Evolutionary conservation across 2,888 invertebrate genomes (phyloP).

Genomic region (Himalopsyche anomala): DNA sequence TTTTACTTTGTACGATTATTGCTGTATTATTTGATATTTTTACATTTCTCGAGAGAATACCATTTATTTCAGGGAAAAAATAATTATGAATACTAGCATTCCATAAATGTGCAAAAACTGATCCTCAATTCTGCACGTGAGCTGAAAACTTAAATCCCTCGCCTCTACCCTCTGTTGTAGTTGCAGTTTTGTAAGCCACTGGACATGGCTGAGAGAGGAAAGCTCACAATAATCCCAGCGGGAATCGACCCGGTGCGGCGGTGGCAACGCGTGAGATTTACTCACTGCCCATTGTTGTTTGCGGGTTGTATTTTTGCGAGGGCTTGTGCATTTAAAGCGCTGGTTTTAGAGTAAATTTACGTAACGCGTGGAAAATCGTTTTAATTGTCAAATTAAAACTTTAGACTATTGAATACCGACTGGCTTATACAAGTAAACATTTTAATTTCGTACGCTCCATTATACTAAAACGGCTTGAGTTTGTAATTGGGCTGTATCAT

Average conservation of each 20-base stretch:
- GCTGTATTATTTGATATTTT: too few species aligned
- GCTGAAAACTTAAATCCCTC: neutral
- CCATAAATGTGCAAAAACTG: too few species aligned
- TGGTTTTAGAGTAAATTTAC: slow-evolving; percentile 18
- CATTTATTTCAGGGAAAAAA: too few species aligned
- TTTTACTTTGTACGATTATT: too few species aligned
- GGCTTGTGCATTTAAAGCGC: slow-evolving; percentile 37
- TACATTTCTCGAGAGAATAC: too few species aligned
- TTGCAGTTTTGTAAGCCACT: slow-evolving; percentile 42
- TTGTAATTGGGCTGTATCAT: too few species aligned
- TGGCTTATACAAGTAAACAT: too few species aligned
- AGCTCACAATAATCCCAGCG: slow-evolving; percentile 40
- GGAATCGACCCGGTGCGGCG: slow-evolving; percentile 29
- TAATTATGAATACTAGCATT: too few species aligned
- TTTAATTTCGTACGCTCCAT: too few species aligned
- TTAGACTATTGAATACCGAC: slow-evolving; percentile 2
- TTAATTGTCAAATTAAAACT: slow-evolving; percentile 29
- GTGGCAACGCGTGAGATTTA: slow-evolving; percentile 41
- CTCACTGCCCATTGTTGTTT: slow-evolving; percentile 27
- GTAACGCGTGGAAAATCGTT: slow-evolving; percentile 32
- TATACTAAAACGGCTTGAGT: too few species aligned
- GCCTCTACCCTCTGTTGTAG: neutral
- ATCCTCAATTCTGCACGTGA: neutral
- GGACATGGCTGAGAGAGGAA: neutral
- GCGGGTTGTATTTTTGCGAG: slow-evolving; percentile 31